phyloP scores from a whole-genome alignment of 1,140 invertebrate genomes.

The Eriocheir sinensis region DNA sequence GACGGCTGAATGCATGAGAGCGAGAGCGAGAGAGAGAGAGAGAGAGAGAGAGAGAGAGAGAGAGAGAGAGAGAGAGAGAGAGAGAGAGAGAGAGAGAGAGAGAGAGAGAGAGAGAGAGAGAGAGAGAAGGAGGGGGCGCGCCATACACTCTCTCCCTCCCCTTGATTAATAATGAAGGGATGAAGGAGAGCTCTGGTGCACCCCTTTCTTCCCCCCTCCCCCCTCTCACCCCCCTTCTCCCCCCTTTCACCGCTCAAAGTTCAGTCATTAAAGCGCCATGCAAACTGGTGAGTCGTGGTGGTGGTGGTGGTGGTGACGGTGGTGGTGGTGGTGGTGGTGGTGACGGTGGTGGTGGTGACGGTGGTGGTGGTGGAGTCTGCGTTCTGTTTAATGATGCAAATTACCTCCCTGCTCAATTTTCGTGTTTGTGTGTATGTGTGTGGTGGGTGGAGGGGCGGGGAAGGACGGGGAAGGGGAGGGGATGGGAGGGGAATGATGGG shows the following conservation, averaged over 20 bases:
- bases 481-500: no score
- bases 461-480: not conserved
- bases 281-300: not conserved
- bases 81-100: not conserved
- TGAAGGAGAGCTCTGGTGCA: conserved; percentile 5
- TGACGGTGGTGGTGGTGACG: no score
- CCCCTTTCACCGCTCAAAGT: not conserved
- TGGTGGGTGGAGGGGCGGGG: not conserved
- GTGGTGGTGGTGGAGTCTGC: no score
- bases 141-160: not conserved
- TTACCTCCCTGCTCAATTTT: not conserved
- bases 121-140: conserved; percentile 16
- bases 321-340: not conserved
- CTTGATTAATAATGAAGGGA: not conserved
- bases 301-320: not conserved
- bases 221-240: not conserved
- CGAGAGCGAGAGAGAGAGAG: not conserved
- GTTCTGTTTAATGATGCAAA: not conserved
- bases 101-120: conserved; percentile 5
- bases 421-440: not conserved
- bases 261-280: not conserved
- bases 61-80: not conserved
- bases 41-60: conserved; percentile 12
- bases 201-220: not conserved
- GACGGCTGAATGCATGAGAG: conserved; percentile 15